Conservation (phyloP, 2,113 vertebrate genomes). For the Pelecanoides urinatrix region DNA sequence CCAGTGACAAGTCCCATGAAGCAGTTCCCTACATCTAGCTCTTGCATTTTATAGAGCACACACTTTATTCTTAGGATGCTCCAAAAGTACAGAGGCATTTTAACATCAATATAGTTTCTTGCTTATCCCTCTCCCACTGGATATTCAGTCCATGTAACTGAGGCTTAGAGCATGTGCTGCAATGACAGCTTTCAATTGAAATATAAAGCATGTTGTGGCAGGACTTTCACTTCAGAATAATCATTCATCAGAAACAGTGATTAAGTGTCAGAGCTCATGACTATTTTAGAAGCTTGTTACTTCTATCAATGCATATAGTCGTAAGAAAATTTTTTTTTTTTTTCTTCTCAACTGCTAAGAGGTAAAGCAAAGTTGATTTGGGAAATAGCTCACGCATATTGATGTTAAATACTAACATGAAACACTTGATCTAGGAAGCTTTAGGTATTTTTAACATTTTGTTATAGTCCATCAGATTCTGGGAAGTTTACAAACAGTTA, state of each 20-base stretch:
- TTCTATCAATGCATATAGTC: neutral
- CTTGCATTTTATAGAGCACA: neutral
- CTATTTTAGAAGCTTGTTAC: slow-evolving; percentile 14
- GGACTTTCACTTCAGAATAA: slow-evolving; percentile 17
- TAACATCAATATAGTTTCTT: neutral
- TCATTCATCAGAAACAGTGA: neutral
- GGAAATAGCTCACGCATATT: neutral
- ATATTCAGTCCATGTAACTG: neutral
- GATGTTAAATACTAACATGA: neutral
- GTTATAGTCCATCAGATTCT: neutral
- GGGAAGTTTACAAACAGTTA: neutral
- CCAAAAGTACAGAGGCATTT: neutral
- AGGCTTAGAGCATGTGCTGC: neutral
- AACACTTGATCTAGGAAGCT: neutral
- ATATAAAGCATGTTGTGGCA: neutral
- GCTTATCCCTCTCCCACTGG: neutral
- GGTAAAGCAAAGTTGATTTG: neutral
- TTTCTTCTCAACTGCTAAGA: neutral
- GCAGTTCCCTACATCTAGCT: neutral
- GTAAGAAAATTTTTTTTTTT: neutral
- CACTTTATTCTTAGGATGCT: neutral
- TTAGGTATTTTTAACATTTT: neutral
- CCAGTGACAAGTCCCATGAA: neutral
- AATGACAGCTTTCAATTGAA: neutral
- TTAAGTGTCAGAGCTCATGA: neutral